Base-by-base conservation (phyloP, 2,888 invertebrate species). In the Aphidius colemani region DNA sequence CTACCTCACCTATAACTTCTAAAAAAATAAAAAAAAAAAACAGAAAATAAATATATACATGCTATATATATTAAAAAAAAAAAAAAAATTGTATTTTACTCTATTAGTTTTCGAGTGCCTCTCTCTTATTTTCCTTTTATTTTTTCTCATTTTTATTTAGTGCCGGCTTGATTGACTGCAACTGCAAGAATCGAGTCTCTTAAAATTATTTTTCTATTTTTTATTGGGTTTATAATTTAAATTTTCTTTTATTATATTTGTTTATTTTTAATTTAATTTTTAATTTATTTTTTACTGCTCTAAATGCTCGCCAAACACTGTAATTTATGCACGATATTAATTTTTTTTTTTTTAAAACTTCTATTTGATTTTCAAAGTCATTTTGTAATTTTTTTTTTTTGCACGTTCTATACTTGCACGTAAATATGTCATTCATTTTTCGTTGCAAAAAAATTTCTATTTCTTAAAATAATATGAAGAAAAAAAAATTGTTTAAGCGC, bases 1-100 rank as follows among this genome's bases (percentile, higher is more conserved):
- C 88, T 90, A 86, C 85, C 86, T 86, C 87, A 80, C 80, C 80
- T 80, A 79, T 79, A 79, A 75, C 75, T 59, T 61, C 60, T 61
- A 65, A 49, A 59, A 53, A 49, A 18, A 18, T 3, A 18, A 18
- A 18, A 30, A 30, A 30, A 30, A 4, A 30, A 30, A 30, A 30
- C 13, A 30, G 5, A 30, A 30, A 30, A 30, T 30, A 30, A 30
- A 30, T 30, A 30, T 30, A 30, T 30, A 30, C 30, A 30, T 30
- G 30, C 3, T 30, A 30, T 30, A 30, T 30, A 30, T 30, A 30
- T 30, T 13, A 13, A 13, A 30, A 30, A 30, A 30, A 30, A 30
- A 30, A 30, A 30, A 30, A 2, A 30, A 30, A n/a, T n/a, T 30
- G 30, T 30, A 30, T 30, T 5, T 30, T 30, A 30, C 30, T 30